Evolutionary conservation across 2,797 vertebrate genomes (phyloP).

Genomic region (Danio choprae): DNA sequence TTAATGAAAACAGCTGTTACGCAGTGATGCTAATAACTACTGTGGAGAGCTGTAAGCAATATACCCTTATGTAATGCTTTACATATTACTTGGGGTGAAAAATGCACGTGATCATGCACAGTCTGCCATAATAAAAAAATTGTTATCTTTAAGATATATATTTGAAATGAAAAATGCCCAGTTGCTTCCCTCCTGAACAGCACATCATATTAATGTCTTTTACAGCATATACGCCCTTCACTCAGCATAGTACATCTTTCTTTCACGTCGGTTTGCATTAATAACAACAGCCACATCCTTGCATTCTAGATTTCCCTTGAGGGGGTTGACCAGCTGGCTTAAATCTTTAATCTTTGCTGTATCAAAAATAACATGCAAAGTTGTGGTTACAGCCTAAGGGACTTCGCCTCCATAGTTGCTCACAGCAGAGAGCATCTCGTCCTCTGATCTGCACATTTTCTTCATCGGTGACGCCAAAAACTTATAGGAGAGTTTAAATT

Average conservation of each 20-base stretch:
- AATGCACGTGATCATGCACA: background rate
- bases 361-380: conserved; percentile 35
- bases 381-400: conserved; percentile 49
- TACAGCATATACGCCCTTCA: background rate
- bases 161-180: background rate
- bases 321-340: conserved; percentile 44
- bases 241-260: conserved; percentile 1
- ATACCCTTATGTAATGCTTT: background rate
- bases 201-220: background rate
- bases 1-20: too few species aligned
- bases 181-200: background rate
- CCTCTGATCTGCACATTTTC: conserved; percentile 17
- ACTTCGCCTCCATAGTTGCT: conserved; percentile 17
- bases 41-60: background rate
- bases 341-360: conserved; percentile 43
- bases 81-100: background rate
- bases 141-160: background rate
- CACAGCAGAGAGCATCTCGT: conserved; percentile 14
- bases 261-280: conserved; percentile 21
- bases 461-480: conserved; percentile 6
- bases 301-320: conserved; percentile 30
- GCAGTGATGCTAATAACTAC: too few species aligned
- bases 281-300: conserved; percentile 26
- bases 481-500: too few species aligned
- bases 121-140: background rate